Conservation (phyloP, 2,113 vertebrate genomes). For the Callipepla squamata region DNA sequence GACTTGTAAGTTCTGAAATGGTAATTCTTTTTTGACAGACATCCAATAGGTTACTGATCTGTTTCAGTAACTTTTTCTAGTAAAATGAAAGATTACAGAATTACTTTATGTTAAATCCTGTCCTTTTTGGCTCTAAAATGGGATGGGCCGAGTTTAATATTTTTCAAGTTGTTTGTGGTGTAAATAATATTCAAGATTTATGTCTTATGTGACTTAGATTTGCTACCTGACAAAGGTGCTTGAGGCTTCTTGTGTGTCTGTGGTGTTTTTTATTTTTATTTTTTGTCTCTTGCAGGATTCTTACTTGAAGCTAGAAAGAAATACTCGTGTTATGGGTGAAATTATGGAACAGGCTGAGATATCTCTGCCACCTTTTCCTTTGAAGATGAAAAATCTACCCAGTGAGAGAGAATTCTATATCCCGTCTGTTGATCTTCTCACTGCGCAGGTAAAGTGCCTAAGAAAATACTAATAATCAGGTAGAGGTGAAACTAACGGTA, state of each 20-base stretch:
- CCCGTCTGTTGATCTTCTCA: slow-evolving; percentile 94
- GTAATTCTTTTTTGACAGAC: not conserved
- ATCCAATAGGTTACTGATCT: not conserved
- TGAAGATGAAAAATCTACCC: slow-evolving; percentile 72
- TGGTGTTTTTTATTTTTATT: too few relatives aligned
- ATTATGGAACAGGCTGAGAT: slow-evolving; percentile 43
- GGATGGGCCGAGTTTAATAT: not conserved
- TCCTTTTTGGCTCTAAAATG: not conserved
- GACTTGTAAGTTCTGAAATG: not conserved
- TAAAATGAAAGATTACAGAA: not conserved
- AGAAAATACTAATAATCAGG: not conserved
- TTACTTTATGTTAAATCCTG: not conserved
- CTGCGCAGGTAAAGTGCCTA: slow-evolving; percentile 87
- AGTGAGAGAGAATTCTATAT: slow-evolving; percentile 88
- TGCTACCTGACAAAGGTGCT: not conserved
- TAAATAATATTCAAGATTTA: not conserved
- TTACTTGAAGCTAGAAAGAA: slow-evolving; percentile 60
- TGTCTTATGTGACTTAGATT: not conserved
- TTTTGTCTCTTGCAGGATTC: slow-evolving; percentile 44
- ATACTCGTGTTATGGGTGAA: slow-evolving; percentile 6
- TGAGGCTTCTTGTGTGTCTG: not conserved
- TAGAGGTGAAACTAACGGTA: not conserved
- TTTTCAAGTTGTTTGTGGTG: not conserved
- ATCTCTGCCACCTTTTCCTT: slow-evolving; percentile 18
- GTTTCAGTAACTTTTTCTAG: not conserved